Base-by-base conservation (phyloP, 1,140 invertebrate genomes). In the Sarcophaga bullata region DNA sequence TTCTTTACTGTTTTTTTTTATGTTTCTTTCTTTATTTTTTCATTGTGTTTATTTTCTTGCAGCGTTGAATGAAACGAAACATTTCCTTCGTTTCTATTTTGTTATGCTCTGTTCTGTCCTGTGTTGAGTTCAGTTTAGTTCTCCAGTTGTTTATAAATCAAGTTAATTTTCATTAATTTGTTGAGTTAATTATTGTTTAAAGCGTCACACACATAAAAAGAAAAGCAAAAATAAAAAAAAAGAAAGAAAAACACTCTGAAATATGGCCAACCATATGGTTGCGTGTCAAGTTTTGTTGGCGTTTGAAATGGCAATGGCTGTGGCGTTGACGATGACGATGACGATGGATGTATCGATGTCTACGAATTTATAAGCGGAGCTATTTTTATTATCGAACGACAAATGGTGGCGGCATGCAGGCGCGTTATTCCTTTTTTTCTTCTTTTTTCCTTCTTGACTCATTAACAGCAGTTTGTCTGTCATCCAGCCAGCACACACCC, bases 371-470 rank as follows among this genome's bases (percentile, higher is more conserved):
- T 37, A 58, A 58, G n/a, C 54, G n/a, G 15, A 58, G 54, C n/a
- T 58, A 58, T 58, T 58, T 58, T 58, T 58, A 58, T 58, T 58
- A n/a, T 37, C 15, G n/a, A n/a, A 7, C 54, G 13, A 7, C 54
- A 58, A 58, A 58, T 58, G 54, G 54, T n/a, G 54, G 54, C 54
- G 54, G 54, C 54, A 58, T 58, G n/a, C 54, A 58, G 54, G 54
- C 54, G 54, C 54, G 15, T 37, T 37, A 37, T 37, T 37, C 25
- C 25, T 37, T 37, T 37, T 37, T 37, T 37, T 37, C 25, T 37
- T 37, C 25, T 37, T 37, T 37, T 37, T 37, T 37, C 25, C 25
- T 37, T 37, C 25, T 37, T 37, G 25, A 37, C 25, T 37, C 25
- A 37, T 37, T 37, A 2, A 37, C 25, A 37, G 25, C 25, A 37